phyloP scores from a whole-genome alignment of 2,888 invertebrate genomes.

The Synanthedon formicaeformis region DNA sequence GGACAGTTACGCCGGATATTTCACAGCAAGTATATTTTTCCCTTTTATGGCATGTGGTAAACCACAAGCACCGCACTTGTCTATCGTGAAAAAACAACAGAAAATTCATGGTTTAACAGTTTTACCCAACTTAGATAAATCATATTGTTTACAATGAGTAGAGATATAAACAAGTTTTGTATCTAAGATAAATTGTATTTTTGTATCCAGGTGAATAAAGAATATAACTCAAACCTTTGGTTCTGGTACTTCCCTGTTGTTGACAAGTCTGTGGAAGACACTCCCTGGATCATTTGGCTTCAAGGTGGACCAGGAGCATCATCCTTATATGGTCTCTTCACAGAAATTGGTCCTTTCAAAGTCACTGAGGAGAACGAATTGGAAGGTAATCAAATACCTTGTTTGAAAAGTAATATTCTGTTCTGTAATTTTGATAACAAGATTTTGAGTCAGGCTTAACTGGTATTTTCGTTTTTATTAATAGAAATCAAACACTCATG shows the following conservation, averaged over 20 bases:
- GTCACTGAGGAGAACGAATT: constrained; percentile 48
- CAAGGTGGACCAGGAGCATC: constrained; percentile 73
- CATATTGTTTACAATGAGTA: too few relatives aligned
- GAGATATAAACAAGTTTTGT: too few relatives aligned
- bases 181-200: constrained; percentile 1
- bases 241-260: constrained; percentile 88
- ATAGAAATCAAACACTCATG: constrained; percentile 69
- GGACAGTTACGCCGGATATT: constrained; percentile 61
- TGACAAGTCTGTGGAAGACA: constrained; percentile 52
- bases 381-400: constrained; percentile 30
- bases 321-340: constrained; percentile 69
- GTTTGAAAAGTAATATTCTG: not conserved
- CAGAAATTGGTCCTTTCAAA: constrained; percentile 74
- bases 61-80: too few relatives aligned
- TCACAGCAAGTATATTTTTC: constrained; percentile 34
- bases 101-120: too few relatives aligned
- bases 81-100: too few relatives aligned
- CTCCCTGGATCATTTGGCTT: constrained; percentile 71
- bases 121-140: too few relatives aligned
- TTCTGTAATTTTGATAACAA: too few relatives aligned
- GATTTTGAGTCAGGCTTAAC: not conserved
- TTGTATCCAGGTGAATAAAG: constrained; percentile 74
- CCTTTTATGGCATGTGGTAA: too few relatives aligned
- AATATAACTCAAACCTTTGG: constrained; percentile 82
- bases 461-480: constrained; percentile 8